Evolutionary conservation across 2,797 vertebrate genomes (phyloP).

Genomic region (Numenius phaeopus): DNA sequence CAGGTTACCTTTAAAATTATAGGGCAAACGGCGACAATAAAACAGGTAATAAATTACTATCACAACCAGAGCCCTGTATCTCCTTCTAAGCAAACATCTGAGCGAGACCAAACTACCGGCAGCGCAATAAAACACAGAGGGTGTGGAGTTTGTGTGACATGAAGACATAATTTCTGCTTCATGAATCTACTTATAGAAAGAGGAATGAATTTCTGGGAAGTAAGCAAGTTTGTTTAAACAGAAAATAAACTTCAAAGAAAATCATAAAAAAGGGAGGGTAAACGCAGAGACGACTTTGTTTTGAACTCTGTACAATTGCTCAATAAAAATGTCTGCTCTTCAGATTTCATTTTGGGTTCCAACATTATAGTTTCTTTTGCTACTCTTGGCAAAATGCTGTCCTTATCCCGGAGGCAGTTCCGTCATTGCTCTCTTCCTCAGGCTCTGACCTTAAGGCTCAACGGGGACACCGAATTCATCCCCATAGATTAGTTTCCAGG

Average conservation of each 20-base stretch:
- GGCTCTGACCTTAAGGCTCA: not conserved
- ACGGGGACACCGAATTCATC: not conserved
- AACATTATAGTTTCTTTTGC: conserved; percentile 3
- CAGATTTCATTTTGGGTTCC: conserved; percentile 22
- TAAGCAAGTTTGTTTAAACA: conserved; percentile 65
- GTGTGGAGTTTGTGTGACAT: conserved; percentile 51
- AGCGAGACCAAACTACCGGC: conserved; percentile 34
- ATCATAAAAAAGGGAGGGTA: conserved; percentile 41
- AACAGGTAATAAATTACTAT: conserved; percentile 45
- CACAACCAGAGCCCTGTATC: not conserved
- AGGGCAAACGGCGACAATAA: conserved; percentile 26
- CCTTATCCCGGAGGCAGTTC: not conserved
- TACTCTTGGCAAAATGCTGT: not conserved
- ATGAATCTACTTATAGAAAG: conserved; percentile 69
- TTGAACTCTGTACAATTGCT: conserved; percentile 19
- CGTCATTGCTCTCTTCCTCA: not conserved
- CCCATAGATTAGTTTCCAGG: not conserved
- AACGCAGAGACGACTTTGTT: conserved; percentile 11
- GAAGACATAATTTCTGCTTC: conserved; percentile 49
- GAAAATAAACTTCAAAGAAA: conserved; percentile 66
- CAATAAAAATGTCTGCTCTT: conserved; percentile 9
- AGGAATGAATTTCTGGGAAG: conserved; percentile 71
- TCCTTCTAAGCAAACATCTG: conserved; percentile 9
- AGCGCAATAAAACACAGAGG: conserved; percentile 40
- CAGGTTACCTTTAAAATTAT: conserved; percentile 41